Conservation (phyloP, 2,888 invertebrate species). For the Drosophila niveifrons region DNA sequence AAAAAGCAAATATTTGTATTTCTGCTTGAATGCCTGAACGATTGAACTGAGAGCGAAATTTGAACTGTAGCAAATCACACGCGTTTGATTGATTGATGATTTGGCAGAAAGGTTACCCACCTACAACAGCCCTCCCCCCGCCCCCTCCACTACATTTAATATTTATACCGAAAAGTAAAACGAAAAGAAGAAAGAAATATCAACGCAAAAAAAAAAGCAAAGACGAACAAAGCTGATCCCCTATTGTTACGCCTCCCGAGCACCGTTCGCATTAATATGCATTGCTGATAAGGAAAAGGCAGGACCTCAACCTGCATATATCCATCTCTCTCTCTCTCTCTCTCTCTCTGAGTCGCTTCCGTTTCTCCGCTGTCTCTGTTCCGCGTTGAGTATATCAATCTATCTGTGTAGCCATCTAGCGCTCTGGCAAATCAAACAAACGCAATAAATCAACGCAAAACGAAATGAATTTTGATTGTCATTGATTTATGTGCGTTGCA, state of each 20-base stretch:
- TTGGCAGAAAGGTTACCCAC: constrained; percentile 59
- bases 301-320: constrained; percentile 9
- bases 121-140: neutral
- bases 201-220: constrained; percentile 33
- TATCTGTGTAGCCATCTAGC: constrained; percentile 22
- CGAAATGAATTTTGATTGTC: constrained; percentile 81
- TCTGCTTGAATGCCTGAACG: constrained; percentile 77
- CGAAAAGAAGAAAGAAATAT: constrained; percentile 12
- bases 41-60: constrained; percentile 77
- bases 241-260: constrained; percentile 32
- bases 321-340: neutral
- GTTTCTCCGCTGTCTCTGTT: neutral
- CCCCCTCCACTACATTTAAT: constrained; percentile 42
- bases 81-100: constrained; percentile 80
- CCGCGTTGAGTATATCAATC: constrained; percentile 20
- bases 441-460: constrained; percentile 76
- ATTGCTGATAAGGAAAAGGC: constrained; percentile 63
- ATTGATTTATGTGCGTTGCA: constrained; percentile 78
- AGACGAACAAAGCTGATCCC: constrained; percentile 37
- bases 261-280: constrained; percentile 74
- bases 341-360: too few species aligned
- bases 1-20: constrained; percentile 77
- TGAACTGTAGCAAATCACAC: constrained; percentile 78
- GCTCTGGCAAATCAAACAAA: constrained; percentile 69
- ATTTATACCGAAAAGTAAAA: constrained; percentile 44